Percentiles rank a stretch among this genome's conserved stretches.
Conservation (phyloP, 92 coral and sea anemone genomes). For the Palythoa grandis region DNA sequence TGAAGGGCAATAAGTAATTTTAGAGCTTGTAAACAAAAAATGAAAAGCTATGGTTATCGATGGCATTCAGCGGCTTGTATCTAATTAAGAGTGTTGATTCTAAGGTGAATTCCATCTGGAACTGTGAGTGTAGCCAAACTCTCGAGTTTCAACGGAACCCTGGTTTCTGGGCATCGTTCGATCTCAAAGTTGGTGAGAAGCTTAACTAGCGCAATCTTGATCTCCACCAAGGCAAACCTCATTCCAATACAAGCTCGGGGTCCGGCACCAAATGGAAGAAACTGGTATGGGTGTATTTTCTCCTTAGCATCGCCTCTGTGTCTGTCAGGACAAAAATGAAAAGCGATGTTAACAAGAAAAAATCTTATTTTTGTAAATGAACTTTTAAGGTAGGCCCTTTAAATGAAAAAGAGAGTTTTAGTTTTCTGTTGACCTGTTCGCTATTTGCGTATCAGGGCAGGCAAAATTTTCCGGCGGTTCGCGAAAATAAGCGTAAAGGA, state of each 20-base stretch:
- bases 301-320: conserved; percentile 21
- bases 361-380: neutral
- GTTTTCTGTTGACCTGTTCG: too few species aligned
- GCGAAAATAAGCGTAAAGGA: too few species aligned
- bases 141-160: conserved; percentile 27
- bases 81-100: conserved; percentile 6
- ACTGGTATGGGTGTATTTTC: conserved; percentile 29
- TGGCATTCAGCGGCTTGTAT: neutral
- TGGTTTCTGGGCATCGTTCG: conserved; percentile 64
- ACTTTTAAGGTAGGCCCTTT: too few species aligned
- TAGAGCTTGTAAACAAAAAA: too few species aligned
- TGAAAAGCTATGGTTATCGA: too few species aligned
- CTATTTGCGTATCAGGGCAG: too few species aligned
- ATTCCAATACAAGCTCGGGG: conserved; percentile 34
- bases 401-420: too few species aligned
- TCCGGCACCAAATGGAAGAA: conserved; percentile 39
- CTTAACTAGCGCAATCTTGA: conserved; percentile 55
- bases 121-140: conserved; percentile 41
- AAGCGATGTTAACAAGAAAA: neutral
- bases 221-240: conserved; percentile 58
- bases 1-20: too few species aligned
- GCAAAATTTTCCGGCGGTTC: too few species aligned
- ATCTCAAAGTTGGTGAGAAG: conserved; percentile 64
- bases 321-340: conserved; percentile 1
- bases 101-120: conserved; percentile 30